phyloP scores from a whole-genome alignment of 1,140 invertebrate genomes.

The Teleogryllus occipitalis region DNA sequence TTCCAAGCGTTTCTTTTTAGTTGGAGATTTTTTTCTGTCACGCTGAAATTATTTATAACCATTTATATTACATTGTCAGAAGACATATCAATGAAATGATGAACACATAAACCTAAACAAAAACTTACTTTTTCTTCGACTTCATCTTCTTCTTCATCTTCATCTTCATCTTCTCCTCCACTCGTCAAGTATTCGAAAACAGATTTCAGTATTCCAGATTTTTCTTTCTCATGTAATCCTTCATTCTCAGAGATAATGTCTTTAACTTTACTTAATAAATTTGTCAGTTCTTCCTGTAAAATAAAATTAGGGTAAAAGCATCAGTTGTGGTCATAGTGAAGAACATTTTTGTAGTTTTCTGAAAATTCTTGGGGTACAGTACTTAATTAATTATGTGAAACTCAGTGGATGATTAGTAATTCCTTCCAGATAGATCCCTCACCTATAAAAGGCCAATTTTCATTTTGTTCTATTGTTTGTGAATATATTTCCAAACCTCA shows the following conservation, averaged over 20 bases:
- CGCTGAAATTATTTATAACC: slow-evolving; percentile 1
- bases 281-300: slow-evolving; percentile 54
- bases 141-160: slow-evolving; percentile 28
- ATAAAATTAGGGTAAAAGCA: not conserved
- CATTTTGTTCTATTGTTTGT: too few relatives aligned
- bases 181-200: slow-evolving; percentile 43
- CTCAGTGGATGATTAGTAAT: too few relatives aligned
- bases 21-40: slow-evolving; percentile 9
- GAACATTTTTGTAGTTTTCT: too few relatives aligned
- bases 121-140: not conserved
- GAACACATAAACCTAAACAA: not conserved
- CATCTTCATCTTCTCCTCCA: slow-evolving; percentile 36
- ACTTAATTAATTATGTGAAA: too few relatives aligned
- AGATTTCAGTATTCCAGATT: slow-evolving; percentile 48
- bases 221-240: slow-evolving; percentile 62
- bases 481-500: too few relatives aligned
- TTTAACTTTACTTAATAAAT: slow-evolving; percentile 66
- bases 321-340: too few relatives aligned
- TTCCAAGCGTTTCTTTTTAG: slow-evolving; percentile 32
- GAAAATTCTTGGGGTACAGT: too few relatives aligned
- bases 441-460: too few relatives aligned
- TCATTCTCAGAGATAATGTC: slow-evolving; percentile 74
- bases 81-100: not conserved
- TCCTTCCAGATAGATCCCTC: too few relatives aligned
- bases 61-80: not conserved